Evolutionary conservation across 2,113 vertebrate species (phyloP).

Genomic region (Anoura caudifer): DNA sequence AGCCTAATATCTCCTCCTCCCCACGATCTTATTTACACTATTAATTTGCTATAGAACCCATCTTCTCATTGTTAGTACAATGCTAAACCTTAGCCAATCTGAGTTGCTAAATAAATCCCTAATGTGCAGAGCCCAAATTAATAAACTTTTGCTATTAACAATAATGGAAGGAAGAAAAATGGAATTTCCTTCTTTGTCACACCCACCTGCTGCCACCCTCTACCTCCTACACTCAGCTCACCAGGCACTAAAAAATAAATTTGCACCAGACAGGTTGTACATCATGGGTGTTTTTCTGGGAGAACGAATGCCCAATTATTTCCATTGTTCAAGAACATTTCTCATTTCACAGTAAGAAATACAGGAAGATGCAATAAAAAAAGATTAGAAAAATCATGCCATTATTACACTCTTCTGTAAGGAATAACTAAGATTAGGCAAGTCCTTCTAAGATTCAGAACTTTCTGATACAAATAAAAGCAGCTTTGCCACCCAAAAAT

Average conservation of each 20-base stretch:
- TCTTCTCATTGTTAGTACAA: background rate
- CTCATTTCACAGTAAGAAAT: background rate
- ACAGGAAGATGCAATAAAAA: background rate
- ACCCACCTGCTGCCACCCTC: background rate
- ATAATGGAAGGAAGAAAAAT: background rate
- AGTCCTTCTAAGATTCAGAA: background rate
- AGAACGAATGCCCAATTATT: conserved; percentile 8
- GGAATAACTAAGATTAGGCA: background rate
- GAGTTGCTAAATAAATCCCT: background rate
- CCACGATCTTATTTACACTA: background rate
- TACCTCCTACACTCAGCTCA: background rate
- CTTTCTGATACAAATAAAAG: conserved; percentile 48
- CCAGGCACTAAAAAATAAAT: conserved; percentile 1
- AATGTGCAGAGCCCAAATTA: background rate
- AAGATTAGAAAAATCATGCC: conserved; percentile 41
- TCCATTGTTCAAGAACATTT: conserved; percentile 17
- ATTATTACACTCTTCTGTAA: conserved; percentile 1
- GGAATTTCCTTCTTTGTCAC: background rate
- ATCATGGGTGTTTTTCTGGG: background rate
- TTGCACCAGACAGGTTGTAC: background rate
- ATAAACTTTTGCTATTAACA: background rate
- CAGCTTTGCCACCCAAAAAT: conserved; percentile 60
- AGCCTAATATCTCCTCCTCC: background rate
- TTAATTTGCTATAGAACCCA: background rate
- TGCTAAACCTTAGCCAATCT: background rate